These are phyloP conservation scores for Tenthredo distinguenda DNA, from an alignment of 2,888 invertebrate genomes.

Conservation along the genomic window DNA sequence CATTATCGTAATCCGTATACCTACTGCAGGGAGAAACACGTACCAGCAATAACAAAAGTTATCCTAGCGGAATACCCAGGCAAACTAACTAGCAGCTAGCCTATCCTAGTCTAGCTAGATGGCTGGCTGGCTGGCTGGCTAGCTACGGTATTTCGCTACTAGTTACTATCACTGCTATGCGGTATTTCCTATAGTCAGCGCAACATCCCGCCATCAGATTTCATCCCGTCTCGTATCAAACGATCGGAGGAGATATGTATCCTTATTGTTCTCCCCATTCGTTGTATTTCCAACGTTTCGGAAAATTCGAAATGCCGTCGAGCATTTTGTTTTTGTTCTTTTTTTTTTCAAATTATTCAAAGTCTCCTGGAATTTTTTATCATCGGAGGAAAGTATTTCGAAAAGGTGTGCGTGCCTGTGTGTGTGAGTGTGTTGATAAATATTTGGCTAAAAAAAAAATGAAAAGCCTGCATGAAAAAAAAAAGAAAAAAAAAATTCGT, in stretches of 20 bases:
- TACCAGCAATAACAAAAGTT: constrained; percentile 33
- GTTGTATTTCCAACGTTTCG: no score
- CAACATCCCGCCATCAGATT: neutral
- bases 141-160: neutral
- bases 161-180: neutral
- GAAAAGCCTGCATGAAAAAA: neutral
- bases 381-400: no score
- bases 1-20: constrained; percentile 26
- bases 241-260: neutral
- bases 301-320: no score
- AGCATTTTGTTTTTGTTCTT: no score
- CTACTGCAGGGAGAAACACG: constrained; percentile 26
- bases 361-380: no score
- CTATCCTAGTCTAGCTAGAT: neutral
- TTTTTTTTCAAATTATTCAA: no score
- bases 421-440: no score
- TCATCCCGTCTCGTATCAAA: neutral
- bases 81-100: neutral
- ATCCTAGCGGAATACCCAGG: constrained; percentile 12
- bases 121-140: neutral
- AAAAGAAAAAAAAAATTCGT: neutral
- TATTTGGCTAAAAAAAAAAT: neutral
- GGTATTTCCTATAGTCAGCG: neutral
- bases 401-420: no score
- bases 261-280: no score